Base-by-base conservation (phyloP, 2,113 vertebrate species). In the Halichoeres trimaculatus region DNA sequence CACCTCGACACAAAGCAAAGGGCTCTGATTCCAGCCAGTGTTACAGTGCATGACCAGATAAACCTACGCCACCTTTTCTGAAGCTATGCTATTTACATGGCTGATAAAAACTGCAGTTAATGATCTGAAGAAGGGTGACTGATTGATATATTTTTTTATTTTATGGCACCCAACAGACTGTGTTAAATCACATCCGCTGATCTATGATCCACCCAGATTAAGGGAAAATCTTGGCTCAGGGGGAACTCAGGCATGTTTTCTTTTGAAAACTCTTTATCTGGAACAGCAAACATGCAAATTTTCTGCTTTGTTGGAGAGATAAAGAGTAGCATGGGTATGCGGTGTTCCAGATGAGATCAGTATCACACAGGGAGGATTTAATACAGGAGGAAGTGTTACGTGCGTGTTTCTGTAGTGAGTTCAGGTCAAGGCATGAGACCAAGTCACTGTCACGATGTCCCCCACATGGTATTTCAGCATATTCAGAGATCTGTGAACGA, bases 341-440 rank as follows among this genome's bases (percentile, higher is more conserved):
- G 41, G 24, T 65, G 54, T 61, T 78, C 65, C 66, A 76, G 75
- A 81, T 81, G 43, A 84, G 83, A 79, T 81, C 51, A 53, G 23
- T 71, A 74, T 83, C 67, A 75, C 26, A 54, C 13, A 10, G 30
- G 16, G 48, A 23, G 17, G 34, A 30, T 48, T 50, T 63, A 82
- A 61, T 55, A 61, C 56, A n/a, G 50, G 65, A 74, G 70, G 47
- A 40, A 61, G 53, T 1, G 12, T 65, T 40, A 66, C n/a, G 17
- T 57, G 82, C 45, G 47, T 26, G 55, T 30, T 22, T 77, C 38
- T 58, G 47, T 63, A 38, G 34, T 3, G 34, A 54, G 40, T 59
- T 60, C 26, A 65, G 80, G 65, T 81, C 59, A 61, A 73, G 55
- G 57, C 70, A 38, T 19, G 35, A 12, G 14, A 70, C 57, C 34